phyloP scores from a whole-genome alignment of 2,888 invertebrate genomes.

The Drosophila pseudotakahashii region DNA sequence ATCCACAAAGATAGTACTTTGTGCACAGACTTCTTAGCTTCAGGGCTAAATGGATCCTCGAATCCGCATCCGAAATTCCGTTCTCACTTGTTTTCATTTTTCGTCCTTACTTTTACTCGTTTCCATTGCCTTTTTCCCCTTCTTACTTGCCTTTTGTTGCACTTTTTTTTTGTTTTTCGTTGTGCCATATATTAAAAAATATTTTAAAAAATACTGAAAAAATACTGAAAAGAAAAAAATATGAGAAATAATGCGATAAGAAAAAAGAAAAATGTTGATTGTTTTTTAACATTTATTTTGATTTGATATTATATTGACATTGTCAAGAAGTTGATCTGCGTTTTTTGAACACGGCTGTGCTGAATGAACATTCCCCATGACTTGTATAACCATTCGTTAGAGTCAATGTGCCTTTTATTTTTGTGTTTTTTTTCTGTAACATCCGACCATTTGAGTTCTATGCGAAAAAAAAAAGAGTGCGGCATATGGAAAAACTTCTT shows the following conservation, averaged over 20 bases:
- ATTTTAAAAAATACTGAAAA: background rate
- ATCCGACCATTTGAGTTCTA: slow-evolving; percentile 13
- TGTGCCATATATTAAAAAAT: slow-evolving; percentile 26
- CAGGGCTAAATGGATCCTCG: slow-evolving; percentile 10
- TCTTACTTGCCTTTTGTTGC: slow-evolving; percentile 39
- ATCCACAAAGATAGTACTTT: background rate
- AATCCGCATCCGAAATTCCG: slow-evolving; percentile 4
- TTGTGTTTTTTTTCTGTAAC: slow-evolving; percentile 26
- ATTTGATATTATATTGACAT: slow-evolving; percentile 84
- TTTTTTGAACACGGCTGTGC: slow-evolving; percentile 94
- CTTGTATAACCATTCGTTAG: slow-evolving; percentile 54
- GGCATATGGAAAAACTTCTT: slow-evolving; percentile 83
- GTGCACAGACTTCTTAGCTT: slow-evolving; percentile 24
- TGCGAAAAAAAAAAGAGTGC: slow-evolving; percentile 64
- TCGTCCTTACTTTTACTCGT: slow-evolving; percentile 7
- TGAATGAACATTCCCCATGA: slow-evolving; percentile 77
- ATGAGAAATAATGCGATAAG: slow-evolving; percentile 6
- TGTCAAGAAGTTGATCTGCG: slow-evolving; percentile 97
- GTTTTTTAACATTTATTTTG: slow-evolving; percentile 49
- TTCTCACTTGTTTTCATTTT: slow-evolving; percentile 21
- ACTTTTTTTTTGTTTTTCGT: slow-evolving; percentile 45
- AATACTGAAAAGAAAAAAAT: slow-evolving; percentile 8
- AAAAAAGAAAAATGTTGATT: slow-evolving; percentile 34
- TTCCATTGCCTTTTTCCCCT: slow-evolving; percentile 9
- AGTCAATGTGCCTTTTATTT: slow-evolving; percentile 30